Percentiles rank a stretch among this genome's conserved stretches.
Conservation (phyloP, 2,113 vertebrate genomes). For the Clarias gariepinus region DNA sequence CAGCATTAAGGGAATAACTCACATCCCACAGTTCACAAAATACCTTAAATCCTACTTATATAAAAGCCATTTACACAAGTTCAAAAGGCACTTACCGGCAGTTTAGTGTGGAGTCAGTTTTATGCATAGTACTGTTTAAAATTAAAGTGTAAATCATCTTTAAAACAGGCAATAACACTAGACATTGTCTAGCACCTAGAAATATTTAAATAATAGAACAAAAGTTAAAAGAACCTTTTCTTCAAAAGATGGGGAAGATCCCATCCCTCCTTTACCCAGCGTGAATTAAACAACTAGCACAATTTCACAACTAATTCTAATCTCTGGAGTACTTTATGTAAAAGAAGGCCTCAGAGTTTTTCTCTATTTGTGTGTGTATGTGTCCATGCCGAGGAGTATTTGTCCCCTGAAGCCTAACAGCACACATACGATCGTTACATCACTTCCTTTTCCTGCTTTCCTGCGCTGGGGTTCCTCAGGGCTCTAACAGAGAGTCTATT, state of each 20-base stretch:
- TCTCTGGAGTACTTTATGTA: not conserved
- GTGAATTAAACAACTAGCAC: conserved; percentile 6
- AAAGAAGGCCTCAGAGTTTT: conserved; percentile 10
- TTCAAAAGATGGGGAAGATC: not conserved
- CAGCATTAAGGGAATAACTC: not conserved
- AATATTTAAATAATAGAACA: not conserved
- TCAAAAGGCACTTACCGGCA: not conserved
- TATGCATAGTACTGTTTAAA: not conserved
- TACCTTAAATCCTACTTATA: not conserved
- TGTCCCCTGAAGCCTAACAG: conserved; percentile 36
- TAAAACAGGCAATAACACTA: not conserved
- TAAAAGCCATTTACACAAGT: not conserved
- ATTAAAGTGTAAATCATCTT: not conserved
- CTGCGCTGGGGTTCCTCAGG: conserved; percentile 47
- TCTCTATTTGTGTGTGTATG: conserved; percentile 14
- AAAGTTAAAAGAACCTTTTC: not conserved
- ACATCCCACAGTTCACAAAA: not conserved
- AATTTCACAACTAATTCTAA: conserved; percentile 19
- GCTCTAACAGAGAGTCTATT: conserved; percentile 33
- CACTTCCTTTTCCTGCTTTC: conserved; percentile 53
- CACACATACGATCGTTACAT: conserved; percentile 36
- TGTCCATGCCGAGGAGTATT: conserved; percentile 38
- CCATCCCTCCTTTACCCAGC: not conserved
- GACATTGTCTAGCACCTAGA: not conserved
- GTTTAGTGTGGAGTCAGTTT: not conserved